Conservation (phyloP, 2,797 vertebrate genomes). For the Pipistrellus kuhlii region DNA sequence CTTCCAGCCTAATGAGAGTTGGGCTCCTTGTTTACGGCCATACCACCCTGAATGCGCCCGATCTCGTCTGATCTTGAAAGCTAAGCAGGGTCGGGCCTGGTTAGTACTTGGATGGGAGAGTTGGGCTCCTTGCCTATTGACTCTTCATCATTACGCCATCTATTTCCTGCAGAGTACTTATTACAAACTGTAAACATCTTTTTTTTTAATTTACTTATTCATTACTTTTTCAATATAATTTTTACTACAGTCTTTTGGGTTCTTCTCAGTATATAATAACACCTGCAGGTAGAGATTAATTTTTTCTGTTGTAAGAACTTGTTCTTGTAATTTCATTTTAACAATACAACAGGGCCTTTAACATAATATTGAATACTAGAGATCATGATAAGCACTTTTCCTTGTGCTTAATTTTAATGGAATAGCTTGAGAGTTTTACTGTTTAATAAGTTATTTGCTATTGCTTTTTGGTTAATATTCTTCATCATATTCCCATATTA, state of each 20-base stretch:
- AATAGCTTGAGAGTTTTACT: background rate
- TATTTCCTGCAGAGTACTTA: background rate
- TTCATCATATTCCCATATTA: background rate
- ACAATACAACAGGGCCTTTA: background rate
- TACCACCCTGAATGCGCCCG: too few species aligned
- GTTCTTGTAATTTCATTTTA: constrained; percentile 2
- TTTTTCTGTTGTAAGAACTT: constrained; percentile 41
- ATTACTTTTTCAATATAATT: background rate
- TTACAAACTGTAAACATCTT: background rate
- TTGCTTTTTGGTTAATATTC: constrained; percentile 2
- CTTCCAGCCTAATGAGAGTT: background rate
- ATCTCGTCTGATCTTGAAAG: too few species aligned
- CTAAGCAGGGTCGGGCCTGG: too few species aligned
- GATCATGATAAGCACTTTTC: background rate
- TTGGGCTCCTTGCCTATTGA: background rate
- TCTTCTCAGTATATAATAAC: background rate
- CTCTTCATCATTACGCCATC: background rate
- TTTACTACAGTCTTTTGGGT: background rate
- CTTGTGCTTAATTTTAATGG: background rate
- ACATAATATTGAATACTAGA: background rate
- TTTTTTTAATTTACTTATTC: background rate
- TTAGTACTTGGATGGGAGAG: too few species aligned
- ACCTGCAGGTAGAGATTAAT: background rate
- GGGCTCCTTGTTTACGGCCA: too few species aligned
- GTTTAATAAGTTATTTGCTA: constrained; percentile 18